These are phyloP conservation scores for Ceratosolen fusciceps DNA, from an alignment of 1,140 invertebrate genomes.

Conservation along the genomic window DNA sequence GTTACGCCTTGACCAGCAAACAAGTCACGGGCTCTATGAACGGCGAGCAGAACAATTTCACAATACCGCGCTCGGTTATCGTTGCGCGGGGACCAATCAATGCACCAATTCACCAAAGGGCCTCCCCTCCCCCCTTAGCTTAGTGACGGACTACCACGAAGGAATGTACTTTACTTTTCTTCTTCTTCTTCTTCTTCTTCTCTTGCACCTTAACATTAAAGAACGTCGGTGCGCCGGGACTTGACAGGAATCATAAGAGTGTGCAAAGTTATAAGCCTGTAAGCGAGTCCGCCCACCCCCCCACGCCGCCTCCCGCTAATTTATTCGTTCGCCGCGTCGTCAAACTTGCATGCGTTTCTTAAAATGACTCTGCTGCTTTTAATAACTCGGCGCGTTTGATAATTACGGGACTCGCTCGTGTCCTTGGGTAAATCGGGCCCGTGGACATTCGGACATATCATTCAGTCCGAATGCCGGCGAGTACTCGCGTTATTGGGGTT, in stretches of 20 bases:
- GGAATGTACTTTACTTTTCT: slow-evolving; percentile 9
- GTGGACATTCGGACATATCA: too few relatives aligned
- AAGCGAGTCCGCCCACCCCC: neutral
- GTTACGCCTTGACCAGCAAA: too few relatives aligned
- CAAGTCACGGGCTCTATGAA: too few relatives aligned
- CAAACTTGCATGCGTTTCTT: slow-evolving; percentile 10
- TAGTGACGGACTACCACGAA: slow-evolving; percentile 1
- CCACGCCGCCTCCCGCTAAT: neutral
- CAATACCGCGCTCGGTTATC: too few relatives aligned
- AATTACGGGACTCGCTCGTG: neutral
- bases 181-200: too few relatives aligned
- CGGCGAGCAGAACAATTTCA: too few relatives aligned
- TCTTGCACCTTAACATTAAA: too few relatives aligned
- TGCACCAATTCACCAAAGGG: too few relatives aligned
- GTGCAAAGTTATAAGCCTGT: slow-evolving; percentile 12
- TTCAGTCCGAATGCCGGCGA: too few relatives aligned
- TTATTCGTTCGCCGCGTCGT: slow-evolving; percentile 5
- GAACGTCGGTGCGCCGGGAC: neutral
- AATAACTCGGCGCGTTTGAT: neutral
- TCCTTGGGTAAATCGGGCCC: neutral
- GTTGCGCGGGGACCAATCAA: neutral
- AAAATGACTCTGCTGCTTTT: slow-evolving; percentile 21
- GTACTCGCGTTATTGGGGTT: too few relatives aligned
- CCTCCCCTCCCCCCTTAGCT: neutral
- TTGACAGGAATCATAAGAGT: slow-evolving; percentile 11